Conservation (phyloP, 2,113 vertebrate genomes). For the Astur gentilis region DNA sequence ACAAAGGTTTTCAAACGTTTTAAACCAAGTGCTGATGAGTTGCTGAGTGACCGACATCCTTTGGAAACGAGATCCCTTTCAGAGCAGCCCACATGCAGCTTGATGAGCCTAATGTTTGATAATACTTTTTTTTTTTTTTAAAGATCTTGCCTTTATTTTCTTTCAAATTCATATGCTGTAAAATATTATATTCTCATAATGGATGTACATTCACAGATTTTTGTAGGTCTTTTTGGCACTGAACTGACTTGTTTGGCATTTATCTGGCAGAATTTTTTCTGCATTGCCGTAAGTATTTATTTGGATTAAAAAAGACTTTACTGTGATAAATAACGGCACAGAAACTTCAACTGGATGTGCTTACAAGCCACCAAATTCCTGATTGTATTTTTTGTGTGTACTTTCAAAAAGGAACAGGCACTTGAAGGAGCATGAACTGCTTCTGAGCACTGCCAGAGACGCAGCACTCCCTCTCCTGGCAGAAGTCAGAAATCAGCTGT, state of each 20-base stretch:
- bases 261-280: not conserved
- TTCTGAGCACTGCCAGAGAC: not conserved
- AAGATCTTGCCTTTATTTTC: not conserved
- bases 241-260: not conserved
- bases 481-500: not conserved
- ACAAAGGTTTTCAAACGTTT: not conserved
- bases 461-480: conserved; percentile 38
- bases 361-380: not conserved
- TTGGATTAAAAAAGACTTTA: not conserved
- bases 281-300: not conserved
- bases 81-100: not conserved
- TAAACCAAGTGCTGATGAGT: not conserved
- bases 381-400: not conserved
- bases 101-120: not conserved
- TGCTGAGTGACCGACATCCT: not conserved
- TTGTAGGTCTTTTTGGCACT: not conserved
- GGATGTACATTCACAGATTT: not conserved
- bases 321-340: not conserved
- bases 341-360: not conserved
- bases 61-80: not conserved
- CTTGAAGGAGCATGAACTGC: not conserved
- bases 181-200: not conserved
- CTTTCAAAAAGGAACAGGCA: not conserved
- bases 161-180: not conserved
- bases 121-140: not conserved